Percentiles rank a stretch among this genome's conserved stretches.
phyloP scores from a whole-genome alignment of 1,140 invertebrate genomes.

The Vanessa atalanta region DNA sequence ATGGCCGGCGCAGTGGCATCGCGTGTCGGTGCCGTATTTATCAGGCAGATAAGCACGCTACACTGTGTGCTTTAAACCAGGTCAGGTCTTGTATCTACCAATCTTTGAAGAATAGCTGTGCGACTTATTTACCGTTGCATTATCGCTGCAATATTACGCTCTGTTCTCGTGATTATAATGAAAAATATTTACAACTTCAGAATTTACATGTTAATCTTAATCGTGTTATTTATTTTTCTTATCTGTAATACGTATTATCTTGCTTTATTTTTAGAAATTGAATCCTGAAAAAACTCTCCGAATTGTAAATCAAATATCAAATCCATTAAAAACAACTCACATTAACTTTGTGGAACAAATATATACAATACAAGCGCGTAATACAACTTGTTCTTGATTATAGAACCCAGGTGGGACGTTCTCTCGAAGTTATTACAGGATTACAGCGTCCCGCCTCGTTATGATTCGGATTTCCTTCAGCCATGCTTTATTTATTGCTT shows the following conservation, averaged over 20 bases:
- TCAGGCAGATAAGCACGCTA: constrained; percentile 20
- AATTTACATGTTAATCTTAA: too few relatives aligned
- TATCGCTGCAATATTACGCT: neutral
- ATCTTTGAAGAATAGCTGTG: constrained; percentile 12
- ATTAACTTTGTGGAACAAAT: neutral
- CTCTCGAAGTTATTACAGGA: constrained; percentile 26
- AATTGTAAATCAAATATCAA: neutral
- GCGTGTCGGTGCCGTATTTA: constrained; percentile 24
- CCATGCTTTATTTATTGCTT: constrained; percentile 21
- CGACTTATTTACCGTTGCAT: neutral
- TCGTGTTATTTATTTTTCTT: too few relatives aligned
- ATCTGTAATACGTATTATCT: too few relatives aligned
- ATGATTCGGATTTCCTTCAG: constrained; percentile 22
- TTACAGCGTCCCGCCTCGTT: constrained; percentile 21
- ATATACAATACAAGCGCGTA: neutral
- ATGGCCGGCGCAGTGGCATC: constrained; percentile 25
- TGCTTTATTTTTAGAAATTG: too few relatives aligned
- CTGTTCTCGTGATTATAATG: neutral
- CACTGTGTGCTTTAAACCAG: constrained; percentile 20
- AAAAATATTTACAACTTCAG: neutral
- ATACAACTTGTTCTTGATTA: constrained; percentile 20
- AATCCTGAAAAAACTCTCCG: too few relatives aligned
- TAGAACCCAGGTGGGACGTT: constrained; percentile 20
- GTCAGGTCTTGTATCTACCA: constrained; percentile 18
- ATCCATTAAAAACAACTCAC: neutral